Evolutionary conservation across 2,797 vertebrate genomes (phyloP).

Genomic region (Coreius guichenoti): DNA sequence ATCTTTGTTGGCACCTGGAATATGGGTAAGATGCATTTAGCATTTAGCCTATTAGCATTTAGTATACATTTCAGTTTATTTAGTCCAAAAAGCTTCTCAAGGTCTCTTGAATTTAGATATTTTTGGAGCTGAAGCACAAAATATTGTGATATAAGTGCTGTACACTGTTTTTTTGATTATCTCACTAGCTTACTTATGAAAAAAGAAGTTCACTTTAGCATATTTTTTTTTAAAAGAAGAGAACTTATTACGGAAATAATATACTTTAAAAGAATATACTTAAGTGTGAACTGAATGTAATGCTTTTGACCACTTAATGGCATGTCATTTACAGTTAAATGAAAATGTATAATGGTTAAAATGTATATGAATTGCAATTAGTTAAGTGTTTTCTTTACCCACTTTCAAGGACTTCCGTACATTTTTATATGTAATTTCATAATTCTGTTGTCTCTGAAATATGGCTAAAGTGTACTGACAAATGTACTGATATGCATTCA

Average conservation of each 20-base stretch:
- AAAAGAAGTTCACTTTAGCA: neutral
- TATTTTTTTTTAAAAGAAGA: neutral
- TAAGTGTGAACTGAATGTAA: neutral
- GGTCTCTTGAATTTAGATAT: neutral
- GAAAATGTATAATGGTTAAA: neutral
- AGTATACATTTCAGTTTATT: neutral
- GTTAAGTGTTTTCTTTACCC: neutral
- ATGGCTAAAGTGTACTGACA: neutral
- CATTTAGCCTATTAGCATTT: neutral
- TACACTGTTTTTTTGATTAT: neutral
- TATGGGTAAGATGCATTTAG: slow-evolving; percentile 84
- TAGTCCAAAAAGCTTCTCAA: neutral
- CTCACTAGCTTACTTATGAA: neutral
- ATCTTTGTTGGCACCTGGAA: slow-evolving; percentile 99
- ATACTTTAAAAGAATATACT: neutral
- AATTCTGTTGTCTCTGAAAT: neutral
- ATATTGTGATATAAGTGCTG: neutral
- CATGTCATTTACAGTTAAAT: neutral
- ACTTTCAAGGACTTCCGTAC: neutral
- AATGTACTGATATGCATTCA: neutral
- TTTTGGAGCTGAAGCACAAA: neutral
- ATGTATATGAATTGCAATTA: neutral
- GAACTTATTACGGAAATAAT: neutral
- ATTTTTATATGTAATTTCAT: neutral
- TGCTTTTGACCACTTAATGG: neutral